phyloP scores from a whole-genome alignment of 2,888 invertebrate species.

The Notodonta ziczac region DNA sequence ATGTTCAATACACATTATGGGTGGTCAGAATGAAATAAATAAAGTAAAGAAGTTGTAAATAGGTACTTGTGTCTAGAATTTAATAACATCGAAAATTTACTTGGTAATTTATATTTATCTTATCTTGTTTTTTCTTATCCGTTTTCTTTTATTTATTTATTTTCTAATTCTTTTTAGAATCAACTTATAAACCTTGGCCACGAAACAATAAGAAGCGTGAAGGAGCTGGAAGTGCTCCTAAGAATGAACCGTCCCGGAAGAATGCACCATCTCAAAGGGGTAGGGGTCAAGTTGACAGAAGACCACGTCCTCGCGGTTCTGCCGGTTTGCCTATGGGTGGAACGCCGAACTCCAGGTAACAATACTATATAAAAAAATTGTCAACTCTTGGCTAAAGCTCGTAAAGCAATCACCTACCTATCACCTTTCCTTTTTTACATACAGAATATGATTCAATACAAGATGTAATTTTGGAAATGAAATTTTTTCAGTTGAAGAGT shows the following conservation, averaged over 20 bases:
- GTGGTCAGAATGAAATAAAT: too few species aligned
- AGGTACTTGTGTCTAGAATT: too few species aligned
- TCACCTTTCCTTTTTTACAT: too few species aligned
- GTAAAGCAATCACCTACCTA: too few species aligned
- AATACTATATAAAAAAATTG: neutral
- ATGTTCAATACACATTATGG: too few species aligned
- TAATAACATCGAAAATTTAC: too few species aligned
- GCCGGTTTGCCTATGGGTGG: constrained; percentile 82
- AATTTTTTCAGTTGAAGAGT: too few species aligned
- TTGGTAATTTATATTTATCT: too few species aligned
- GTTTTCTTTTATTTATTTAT: neutral
- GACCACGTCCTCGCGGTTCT: constrained; percentile 87
- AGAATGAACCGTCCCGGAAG: constrained; percentile 86
- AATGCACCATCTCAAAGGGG: constrained; percentile 88
- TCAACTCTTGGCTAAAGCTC: too few species aligned
- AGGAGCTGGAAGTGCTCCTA: constrained; percentile 81
- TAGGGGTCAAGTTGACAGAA: constrained; percentile 89
- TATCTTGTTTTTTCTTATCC: too few species aligned
- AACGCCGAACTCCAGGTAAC: constrained; percentile 88
- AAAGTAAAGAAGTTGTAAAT: too few species aligned
- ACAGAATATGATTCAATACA: neutral
- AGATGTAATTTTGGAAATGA: too few species aligned
- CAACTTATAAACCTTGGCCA: constrained; percentile 85
- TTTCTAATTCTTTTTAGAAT: constrained; percentile 52
- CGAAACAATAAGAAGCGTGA: constrained; percentile 88